Evolutionary conservation across 1,140 invertebrate genomes (phyloP).

Genomic region (Cotesia chilonis): DNA sequence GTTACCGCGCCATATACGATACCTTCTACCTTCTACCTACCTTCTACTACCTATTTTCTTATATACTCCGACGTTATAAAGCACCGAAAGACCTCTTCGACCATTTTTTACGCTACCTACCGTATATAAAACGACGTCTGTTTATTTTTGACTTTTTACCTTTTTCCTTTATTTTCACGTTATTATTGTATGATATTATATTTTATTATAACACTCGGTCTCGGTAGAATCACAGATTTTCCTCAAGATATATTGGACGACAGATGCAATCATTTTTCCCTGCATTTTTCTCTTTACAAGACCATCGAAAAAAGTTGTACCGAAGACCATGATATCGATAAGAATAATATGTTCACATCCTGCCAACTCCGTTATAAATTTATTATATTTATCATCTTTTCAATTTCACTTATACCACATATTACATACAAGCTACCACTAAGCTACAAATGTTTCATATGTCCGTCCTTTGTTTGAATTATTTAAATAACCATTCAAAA

Average conservation of each 20-base stretch:
- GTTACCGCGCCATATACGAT: conserved; percentile 20
- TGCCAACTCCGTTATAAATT: conserved; percentile 9
- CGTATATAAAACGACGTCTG: not conserved
- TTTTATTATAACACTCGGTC: not conserved
- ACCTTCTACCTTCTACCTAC: no score
- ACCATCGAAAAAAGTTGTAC: not conserved
- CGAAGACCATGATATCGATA: not conserved
- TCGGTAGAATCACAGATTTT: no score
- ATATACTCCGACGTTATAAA: not conserved
- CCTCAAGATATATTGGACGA: conserved; percentile 1
- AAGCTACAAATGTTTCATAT: no score
- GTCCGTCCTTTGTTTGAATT: no score
- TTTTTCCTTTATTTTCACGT: not conserved
- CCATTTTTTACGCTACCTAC: not conserved
- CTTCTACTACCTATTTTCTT: no score
- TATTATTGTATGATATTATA: not conserved
- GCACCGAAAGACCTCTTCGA: not conserved
- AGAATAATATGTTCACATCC: conserved; percentile 6
- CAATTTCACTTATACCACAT: no score
- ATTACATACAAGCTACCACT: no score
- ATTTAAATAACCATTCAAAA: conserved; percentile 35
- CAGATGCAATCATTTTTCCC: conserved; percentile 2
- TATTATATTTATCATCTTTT: no score
- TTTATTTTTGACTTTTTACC: not conserved
- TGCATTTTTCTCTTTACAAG: not conserved